phyloP scores from a whole-genome alignment of 2,888 invertebrate species.

The Baccha elongata region DNA sequence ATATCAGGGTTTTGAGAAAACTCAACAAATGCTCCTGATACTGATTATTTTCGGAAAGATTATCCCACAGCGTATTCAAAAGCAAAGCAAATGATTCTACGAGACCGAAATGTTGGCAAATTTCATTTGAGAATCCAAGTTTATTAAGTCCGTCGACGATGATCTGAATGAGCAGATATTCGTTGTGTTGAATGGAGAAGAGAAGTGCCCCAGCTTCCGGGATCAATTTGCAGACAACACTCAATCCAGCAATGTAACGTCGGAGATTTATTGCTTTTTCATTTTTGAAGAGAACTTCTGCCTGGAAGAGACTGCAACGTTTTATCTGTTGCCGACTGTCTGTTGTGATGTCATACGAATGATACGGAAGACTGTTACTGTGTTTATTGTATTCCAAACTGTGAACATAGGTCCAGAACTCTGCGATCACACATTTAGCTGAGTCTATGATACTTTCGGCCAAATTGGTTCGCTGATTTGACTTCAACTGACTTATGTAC shows the following conservation, averaged over 20 bases:
- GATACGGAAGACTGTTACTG: constrained; percentile 77
- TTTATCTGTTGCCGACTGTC: constrained; percentile 41
- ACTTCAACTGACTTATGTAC: constrained; percentile 32
- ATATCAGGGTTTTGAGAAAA: constrained; percentile 78
- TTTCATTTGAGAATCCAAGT: constrained; percentile 78
- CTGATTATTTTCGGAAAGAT: constrained; percentile 31
- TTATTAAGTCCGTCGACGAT: constrained; percentile 77
- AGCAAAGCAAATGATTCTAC: constrained; percentile 77
- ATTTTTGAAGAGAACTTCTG: constrained; percentile 74
- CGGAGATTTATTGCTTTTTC: constrained; percentile 78
- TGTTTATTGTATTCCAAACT: constrained; percentile 78
- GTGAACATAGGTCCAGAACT: constrained; percentile 79
- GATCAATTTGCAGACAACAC: constrained; percentile 76
- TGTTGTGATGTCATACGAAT: constrained; percentile 75
- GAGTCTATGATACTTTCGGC: constrained; percentile 74
- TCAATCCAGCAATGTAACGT: constrained; percentile 78
- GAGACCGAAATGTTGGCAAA: constrained; percentile 78
- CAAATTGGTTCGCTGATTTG: constrained; percentile 24
- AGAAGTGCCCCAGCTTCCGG: constrained; percentile 74
- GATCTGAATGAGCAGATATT: constrained; percentile 77
- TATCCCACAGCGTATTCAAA: constrained; percentile 74
- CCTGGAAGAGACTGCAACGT: constrained; percentile 74
- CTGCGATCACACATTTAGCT: constrained; percentile 77
- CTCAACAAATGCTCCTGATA: constrained; percentile 76
- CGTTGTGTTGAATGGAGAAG: constrained; percentile 75